These are phyloP conservation scores for Penaeus japonicus DNA, from an alignment of 1,140 invertebrate species.

Conservation along the genomic window DNA sequence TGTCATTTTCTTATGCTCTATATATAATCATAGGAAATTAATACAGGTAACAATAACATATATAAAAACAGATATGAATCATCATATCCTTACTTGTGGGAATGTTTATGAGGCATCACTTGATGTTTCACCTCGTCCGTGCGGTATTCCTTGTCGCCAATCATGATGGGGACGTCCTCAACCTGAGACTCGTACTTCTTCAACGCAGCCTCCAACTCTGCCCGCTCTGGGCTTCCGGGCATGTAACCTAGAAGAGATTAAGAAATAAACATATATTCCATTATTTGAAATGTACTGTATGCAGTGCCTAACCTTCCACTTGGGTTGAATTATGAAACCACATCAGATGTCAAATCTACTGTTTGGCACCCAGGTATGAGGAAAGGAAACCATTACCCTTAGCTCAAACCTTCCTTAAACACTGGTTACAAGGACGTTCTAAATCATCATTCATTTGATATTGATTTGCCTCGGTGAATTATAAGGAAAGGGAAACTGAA, in stretches of 20 bases:
- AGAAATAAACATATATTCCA: slow-evolving; percentile 7
- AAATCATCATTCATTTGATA: too few relatives aligned
- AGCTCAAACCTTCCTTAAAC: too few relatives aligned
- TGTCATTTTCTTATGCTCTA: too few relatives aligned
- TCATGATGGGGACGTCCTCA: slow-evolving; percentile 90
- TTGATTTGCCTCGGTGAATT: too few relatives aligned
- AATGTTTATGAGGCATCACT: slow-evolving; percentile 70
- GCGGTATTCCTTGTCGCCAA: slow-evolving; percentile 85
- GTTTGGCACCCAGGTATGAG: too few relatives aligned
- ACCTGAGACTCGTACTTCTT: slow-evolving; percentile 72
- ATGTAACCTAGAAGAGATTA: slow-evolving; percentile 71
- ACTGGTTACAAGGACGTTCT: too few relatives aligned
- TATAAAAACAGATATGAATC: slow-evolving; percentile 55
- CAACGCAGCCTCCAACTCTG: slow-evolving; percentile 77
- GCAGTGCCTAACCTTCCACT: too few relatives aligned
- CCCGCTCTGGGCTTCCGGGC: slow-evolving; percentile 83
- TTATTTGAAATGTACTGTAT: background rate
- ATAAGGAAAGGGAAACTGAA: too few relatives aligned
- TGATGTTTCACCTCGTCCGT: slow-evolving; percentile 80
- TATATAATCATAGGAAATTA: too few relatives aligned
- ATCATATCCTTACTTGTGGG: slow-evolving; percentile 29
- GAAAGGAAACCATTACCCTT: too few relatives aligned
- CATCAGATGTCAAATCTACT: too few relatives aligned
- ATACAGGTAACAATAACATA: background rate
- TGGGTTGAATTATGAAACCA: too few relatives aligned